These are phyloP conservation scores for Ephialtes manifestator DNA, from an alignment of 2,888 invertebrate species.

Conservation along the genomic window DNA sequence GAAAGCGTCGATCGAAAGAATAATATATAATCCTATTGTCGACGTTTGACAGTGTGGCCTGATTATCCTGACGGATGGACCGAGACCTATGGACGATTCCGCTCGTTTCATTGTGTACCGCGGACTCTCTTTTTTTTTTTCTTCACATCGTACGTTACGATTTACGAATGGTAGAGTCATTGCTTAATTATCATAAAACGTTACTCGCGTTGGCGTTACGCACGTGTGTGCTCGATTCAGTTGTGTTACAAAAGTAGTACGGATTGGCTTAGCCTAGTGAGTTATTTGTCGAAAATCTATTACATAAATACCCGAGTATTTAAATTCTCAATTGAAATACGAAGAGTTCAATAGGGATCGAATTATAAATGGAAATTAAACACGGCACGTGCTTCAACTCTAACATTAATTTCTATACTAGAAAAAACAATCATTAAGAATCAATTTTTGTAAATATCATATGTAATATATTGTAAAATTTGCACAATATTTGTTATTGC, in stretches of 20 bases:
- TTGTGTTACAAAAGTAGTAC: not conserved
- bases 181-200: constrained; percentile 72
- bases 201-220: constrained; percentile 49
- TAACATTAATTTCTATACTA: no score
- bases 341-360: no score
- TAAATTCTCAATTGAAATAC: not conserved
- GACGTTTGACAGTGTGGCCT: constrained; percentile 58
- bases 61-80: constrained; percentile 69
- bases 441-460: no score
- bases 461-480: no score
- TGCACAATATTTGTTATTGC: no score
- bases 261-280: not conserved
- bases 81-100: constrained; percentile 18
- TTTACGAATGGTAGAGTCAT: constrained; percentile 65
- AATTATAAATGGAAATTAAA: no score
- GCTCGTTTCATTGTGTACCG: constrained; percentile 13
- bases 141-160: constrained; percentile 20
- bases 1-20: constrained; percentile 31
- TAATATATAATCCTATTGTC: constrained; percentile 58
- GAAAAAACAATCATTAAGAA: no score
- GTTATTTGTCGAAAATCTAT: not conserved
- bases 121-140: constrained; percentile 36
- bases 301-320: not conserved
- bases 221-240: constrained; percentile 25
- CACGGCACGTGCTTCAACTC: no score